phyloP scores from a whole-genome alignment of 2,797 vertebrate species.

The Myotis findleyi region DNA sequence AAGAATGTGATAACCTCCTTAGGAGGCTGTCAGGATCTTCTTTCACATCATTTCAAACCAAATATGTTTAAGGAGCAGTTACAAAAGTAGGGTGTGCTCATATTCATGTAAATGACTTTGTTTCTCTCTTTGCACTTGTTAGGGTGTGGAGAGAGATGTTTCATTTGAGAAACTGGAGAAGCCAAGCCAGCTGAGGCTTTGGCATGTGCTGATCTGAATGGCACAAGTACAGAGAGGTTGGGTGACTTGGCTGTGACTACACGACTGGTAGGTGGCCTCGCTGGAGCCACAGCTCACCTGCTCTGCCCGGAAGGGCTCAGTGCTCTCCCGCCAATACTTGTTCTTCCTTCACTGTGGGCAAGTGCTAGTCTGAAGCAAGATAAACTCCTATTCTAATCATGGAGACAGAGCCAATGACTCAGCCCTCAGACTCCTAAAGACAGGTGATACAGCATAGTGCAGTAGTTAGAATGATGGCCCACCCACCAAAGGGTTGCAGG shows the following conservation, averaged over 20 bases:
- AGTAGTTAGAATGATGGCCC: too few species aligned
- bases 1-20: neutral
- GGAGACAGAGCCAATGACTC: neutral
- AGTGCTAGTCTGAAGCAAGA: neutral
- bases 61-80: neutral
- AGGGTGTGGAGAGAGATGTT: neutral
- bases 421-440: neutral
- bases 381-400: neutral
- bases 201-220: neutral
- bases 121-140: neutral
- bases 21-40: neutral
- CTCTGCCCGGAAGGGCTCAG: neutral
- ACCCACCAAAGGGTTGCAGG: too few species aligned
- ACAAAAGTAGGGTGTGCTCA: neutral
- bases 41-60: neutral
- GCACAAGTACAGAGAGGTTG: neutral
- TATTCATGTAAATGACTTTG: neutral
- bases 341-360: neutral
- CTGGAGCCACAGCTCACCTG: neutral
- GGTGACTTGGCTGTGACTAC: neutral
- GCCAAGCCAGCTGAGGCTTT: neutral
- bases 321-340: neutral
- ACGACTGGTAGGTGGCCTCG: neutral
- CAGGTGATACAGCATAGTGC: rapidly evolving
- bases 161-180: neutral